phyloP scores from a whole-genome alignment of 2,797 vertebrate genomes.

The Pagetopsis macropterus region DNA sequence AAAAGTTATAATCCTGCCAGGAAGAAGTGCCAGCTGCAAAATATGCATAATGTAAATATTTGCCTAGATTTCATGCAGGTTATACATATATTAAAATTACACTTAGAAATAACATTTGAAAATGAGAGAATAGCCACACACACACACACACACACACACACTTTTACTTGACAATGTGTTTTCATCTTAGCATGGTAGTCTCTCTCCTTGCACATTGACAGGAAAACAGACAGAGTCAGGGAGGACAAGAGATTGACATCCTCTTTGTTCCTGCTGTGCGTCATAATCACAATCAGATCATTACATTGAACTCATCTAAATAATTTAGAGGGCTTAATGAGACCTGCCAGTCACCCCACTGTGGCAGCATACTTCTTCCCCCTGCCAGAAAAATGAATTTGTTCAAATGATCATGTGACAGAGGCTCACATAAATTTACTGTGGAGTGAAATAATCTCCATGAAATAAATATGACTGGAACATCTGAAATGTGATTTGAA shows the following conservation, averaged over 20 bases:
- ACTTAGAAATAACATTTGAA: too few relatives aligned
- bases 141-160: slow-evolving; percentile 2
- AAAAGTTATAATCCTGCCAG: neutral
- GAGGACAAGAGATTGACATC: slow-evolving; percentile 47
- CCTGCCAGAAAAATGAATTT: slow-evolving; percentile 23
- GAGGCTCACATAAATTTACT: neutral
- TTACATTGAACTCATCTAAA: slow-evolving; percentile 65
- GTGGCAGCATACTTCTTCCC: slow-evolving; percentile 22
- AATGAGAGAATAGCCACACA: neutral
- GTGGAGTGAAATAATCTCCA: too few relatives aligned
- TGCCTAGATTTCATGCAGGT: neutral
- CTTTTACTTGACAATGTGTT: slow-evolving; percentile 44
- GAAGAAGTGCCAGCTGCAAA: neutral
- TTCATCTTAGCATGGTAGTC: slow-evolving; percentile 18
- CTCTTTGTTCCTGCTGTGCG: slow-evolving; percentile 41
- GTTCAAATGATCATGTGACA: slow-evolving; percentile 40
- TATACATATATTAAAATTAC: neutral
- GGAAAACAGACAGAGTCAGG: slow-evolving; percentile 30
- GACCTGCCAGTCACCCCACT: slow-evolving; percentile 36
- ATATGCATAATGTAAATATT: neutral
- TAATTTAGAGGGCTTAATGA: slow-evolving; percentile 69
- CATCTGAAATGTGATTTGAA: slow-evolving; percentile 24
- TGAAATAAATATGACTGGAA: slow-evolving; percentile 26
- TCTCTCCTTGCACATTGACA: slow-evolving; percentile 23
- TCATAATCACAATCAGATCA: slow-evolving; percentile 60